Percentiles rank a stretch among this genome's conserved stretches.
Conservation (phyloP, 2,797 vertebrate species). For the Myotis planiceps region DNA sequence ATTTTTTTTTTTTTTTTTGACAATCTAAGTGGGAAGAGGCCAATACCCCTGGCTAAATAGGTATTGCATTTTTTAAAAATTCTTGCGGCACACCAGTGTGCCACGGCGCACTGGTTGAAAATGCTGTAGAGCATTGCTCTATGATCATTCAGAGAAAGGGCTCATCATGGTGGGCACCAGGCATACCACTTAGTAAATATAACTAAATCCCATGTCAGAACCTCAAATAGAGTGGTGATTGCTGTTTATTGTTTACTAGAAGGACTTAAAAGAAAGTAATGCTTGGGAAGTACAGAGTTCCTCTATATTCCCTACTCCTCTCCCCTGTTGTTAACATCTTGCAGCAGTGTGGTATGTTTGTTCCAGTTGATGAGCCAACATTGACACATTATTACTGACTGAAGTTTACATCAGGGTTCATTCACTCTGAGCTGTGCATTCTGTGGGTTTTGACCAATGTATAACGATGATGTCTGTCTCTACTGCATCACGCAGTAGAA, state of each 20-base stretch:
- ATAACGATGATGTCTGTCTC: not conserved
- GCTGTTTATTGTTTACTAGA: not conserved
- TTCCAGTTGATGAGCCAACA: not conserved
- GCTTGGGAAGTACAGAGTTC: not conserved
- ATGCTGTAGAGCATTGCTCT: not conserved
- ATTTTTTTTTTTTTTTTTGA: too few relatives aligned
- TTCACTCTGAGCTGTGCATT: not conserved
- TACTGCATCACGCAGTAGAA: not conserved
- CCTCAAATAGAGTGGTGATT: not conserved
- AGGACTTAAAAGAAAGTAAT: not conserved
- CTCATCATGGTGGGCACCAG: not conserved
- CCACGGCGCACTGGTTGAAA: not conserved
- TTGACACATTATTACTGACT: not conserved
- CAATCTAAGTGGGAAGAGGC: too few relatives aligned
- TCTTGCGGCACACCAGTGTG: not conserved
- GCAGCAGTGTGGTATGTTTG: not conserved
- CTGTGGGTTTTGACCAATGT: not conserved
- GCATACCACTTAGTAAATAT: not conserved
- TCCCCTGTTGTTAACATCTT: not conserved
- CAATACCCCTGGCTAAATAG: too few relatives aligned
- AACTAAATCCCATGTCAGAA: not conserved
- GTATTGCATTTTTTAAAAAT: not conserved
- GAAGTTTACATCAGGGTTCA: not conserved
- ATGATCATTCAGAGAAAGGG: not conserved
- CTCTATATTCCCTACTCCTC: fast-evolving